A percentile compares a stretch with the other conserved stretches of the same genome.
Evolutionary conservation across 1,140 invertebrate genomes (phyloP).

Genomic region (Drosophila nasuta): DNA sequence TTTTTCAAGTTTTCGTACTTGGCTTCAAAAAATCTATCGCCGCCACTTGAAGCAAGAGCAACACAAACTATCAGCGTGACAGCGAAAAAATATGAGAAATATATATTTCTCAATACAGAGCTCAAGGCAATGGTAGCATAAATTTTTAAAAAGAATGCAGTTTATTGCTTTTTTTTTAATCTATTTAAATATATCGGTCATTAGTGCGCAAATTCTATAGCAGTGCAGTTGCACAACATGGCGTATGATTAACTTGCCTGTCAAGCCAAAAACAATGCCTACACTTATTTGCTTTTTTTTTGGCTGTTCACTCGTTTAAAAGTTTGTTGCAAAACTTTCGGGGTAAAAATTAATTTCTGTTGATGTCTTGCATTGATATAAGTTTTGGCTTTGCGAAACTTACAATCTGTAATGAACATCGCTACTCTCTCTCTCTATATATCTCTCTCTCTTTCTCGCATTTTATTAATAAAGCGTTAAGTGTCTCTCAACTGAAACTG

Average conservation of each 20-base stretch:
- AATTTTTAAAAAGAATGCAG: not conserved
- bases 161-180: not conserved
- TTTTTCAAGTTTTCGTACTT: conserved; percentile 40
- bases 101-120: conserved; percentile 13
- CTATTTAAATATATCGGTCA: not conserved
- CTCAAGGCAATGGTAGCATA: conserved; percentile 7
- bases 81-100: conserved; percentile 5
- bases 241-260: conserved; percentile 21
- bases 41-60: conserved; percentile 19
- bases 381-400: not conserved
- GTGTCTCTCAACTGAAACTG: too few relatives aligned
- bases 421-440: not conserved
- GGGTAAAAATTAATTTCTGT: not conserved
- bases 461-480: not conserved
- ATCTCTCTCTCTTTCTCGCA: too few relatives aligned
- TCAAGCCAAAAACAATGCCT: not conserved
- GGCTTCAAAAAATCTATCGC: conserved; percentile 34
- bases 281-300: not conserved
- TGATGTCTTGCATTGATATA: not conserved
- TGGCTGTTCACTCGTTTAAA: not conserved
- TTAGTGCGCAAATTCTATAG: not conserved
- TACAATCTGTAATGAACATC: not conserved
- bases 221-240: not conserved
- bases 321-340: not conserved
- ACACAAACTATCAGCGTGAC: conserved; percentile 20